A percentile compares a stretch with the other conserved stretches of the same genome.
Evolutionary conservation across 2,888 invertebrate genomes (phyloP).

Genomic region (Romanomermis culicivorax): DNA sequence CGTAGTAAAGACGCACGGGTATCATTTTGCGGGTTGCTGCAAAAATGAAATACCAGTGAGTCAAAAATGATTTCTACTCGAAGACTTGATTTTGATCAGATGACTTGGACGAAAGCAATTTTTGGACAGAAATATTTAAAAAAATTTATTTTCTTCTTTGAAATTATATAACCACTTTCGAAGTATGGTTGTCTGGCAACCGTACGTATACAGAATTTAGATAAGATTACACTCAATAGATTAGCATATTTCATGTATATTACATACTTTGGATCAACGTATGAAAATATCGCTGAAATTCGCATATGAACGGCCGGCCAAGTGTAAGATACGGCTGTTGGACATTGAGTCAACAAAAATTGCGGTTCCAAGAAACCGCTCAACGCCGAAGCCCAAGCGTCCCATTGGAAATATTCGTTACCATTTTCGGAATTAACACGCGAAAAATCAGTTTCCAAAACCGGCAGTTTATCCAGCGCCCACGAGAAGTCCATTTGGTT

Average conservation of each 20-base stretch:
- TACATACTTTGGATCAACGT: constrained; percentile 58
- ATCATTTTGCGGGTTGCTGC: constrained; percentile 67
- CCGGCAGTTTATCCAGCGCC: constrained; percentile 22
- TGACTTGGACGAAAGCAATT: too few relatives aligned
- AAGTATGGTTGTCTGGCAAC: too few relatives aligned
- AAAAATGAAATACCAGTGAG: too few relatives aligned
- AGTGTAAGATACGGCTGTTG: constrained; percentile 62
- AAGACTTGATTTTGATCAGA: too few relatives aligned
- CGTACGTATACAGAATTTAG: too few relatives aligned
- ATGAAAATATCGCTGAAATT: constrained; percentile 66
- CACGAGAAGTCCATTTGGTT: constrained; percentile 23
- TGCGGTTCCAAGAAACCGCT: constrained; percentile 69
- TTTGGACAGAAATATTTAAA: too few relatives aligned
- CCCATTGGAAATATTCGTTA: constrained; percentile 33
- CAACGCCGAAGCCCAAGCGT: constrained; percentile 74
- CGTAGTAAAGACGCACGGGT: constrained; percentile 79
- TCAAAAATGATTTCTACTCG: too few relatives aligned
- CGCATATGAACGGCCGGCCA: constrained; percentile 87
- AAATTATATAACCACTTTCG: too few relatives aligned
- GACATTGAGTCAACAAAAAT: constrained; percentile 57
- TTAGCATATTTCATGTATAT: too few relatives aligned
- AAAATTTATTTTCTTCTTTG: too few relatives aligned
- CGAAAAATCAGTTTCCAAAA: constrained; percentile 20
- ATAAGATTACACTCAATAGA: too few relatives aligned
- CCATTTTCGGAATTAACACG: constrained; percentile 19